Conservation (phyloP, 2,888 invertebrate genomes). For the Quadroppia sp. region DNA sequence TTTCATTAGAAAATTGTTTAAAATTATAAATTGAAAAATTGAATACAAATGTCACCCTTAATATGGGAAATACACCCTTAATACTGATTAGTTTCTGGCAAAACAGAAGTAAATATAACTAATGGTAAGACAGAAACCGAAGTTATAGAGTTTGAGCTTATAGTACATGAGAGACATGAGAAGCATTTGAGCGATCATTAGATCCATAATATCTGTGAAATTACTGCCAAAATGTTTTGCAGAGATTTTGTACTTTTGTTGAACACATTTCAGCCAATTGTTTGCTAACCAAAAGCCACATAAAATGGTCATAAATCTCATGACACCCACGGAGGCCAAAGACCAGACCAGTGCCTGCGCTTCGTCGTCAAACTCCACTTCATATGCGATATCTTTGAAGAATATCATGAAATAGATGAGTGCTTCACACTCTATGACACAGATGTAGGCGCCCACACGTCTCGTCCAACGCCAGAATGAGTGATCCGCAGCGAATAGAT, state of each 20-base stretch:
- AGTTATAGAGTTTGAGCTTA: background rate
- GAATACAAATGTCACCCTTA: too few relatives aligned
- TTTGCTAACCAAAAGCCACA: background rate
- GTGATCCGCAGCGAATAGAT: background rate
- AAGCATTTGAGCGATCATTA: background rate
- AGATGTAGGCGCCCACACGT: background rate
- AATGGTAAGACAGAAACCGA: background rate
- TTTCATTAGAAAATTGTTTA: too few relatives aligned
- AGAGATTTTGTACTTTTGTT: background rate
- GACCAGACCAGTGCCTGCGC: background rate
- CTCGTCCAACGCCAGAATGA: background rate
- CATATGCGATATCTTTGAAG: background rate
- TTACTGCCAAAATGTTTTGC: background rate
- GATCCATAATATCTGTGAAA: background rate
- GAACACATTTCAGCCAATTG: background rate
- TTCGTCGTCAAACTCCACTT: conserved; percentile 10
- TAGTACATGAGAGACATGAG: background rate
- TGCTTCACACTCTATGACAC: background rate
- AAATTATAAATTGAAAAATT: too few relatives aligned
- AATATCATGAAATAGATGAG: background rate
- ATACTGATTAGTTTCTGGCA: background rate
- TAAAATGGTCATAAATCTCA: background rate
- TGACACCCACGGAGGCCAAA: background rate
- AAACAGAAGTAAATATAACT: background rate
- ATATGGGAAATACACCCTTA: too few relatives aligned